Evolutionary conservation across 1,140 invertebrate species (phyloP), one percentile per base, ranked within the genome.

Genomic region (Drosophila melanica): DNA sequence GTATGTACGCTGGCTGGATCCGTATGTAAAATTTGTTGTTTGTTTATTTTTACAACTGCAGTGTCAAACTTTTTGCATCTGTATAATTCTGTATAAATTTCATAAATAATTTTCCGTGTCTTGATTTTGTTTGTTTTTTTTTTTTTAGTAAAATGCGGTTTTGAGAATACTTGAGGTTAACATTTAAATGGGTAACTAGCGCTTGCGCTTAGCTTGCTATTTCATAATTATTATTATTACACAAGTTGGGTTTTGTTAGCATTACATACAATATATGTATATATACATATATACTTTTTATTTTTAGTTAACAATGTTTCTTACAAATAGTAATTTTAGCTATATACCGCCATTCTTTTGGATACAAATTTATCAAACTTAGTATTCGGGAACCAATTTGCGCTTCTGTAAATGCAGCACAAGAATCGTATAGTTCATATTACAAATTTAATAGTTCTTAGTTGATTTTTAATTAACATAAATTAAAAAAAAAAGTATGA

Each of bases 101-200:
- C 39, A 33, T 41, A 76, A 75, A 65, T 64, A 12, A 64, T 66
- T 50, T 66, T 18, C 76, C 33, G 59, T 65, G 41, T 71, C 66
- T 75, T 58, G 55, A 65, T 62, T 69, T 55, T 64, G 37, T 47
- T 23, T 3, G 62, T 62, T 69, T 55, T 64, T 33, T 47, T 23
- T 3, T 27, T 35, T 87, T 82, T 75, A 78, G 77, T 89, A 84
- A 89, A 89, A 89, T 89, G 84, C 85, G 50, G 66, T 80, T 39
- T 89, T 80, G 79, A 89, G 81, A 87, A 90, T 89, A 90, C 85
- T 89, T 89, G 82, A 77, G 84, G 79, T 87, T 89, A 84, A 89
- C 84, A 89, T 87, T 87, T 82, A 76, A 79, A 67, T 73, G 75
- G 82, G 71, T 79, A 76, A 69, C 65, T 80, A 69, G 68, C 62